Conservation (phyloP, 2,797 vertebrate genomes). For the Phoeniculus purpureus region DNA sequence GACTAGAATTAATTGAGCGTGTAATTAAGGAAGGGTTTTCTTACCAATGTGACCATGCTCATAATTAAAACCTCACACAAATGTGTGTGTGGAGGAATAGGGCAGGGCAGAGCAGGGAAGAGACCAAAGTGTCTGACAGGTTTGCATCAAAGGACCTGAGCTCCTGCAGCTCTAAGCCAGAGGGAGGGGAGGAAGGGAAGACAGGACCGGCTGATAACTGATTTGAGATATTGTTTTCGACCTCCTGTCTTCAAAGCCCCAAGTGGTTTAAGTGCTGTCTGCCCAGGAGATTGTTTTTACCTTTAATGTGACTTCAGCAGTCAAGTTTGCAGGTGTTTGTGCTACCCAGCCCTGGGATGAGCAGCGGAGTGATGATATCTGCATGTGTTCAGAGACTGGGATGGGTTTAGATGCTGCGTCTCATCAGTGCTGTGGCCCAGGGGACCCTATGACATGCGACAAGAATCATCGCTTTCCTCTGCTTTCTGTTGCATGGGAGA, state of each 20-base stretch:
- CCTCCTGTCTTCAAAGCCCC: conserved; percentile 54
- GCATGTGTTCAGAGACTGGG: neutral
- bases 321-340: neutral
- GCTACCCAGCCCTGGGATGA: neutral
- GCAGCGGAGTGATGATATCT: neutral
- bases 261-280: conserved; percentile 19
- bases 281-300: neutral
- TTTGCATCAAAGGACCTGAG: conserved; percentile 58
- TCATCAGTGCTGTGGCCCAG: neutral
- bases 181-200: conserved; percentile 36
- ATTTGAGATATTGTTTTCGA: conserved; percentile 39
- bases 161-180: conserved; percentile 31
- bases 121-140: conserved; percentile 58
- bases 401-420: neutral
- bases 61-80: conserved; percentile 69
- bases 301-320: conserved; percentile 20
- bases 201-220: conserved; percentile 22
- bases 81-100: conserved; percentile 35
- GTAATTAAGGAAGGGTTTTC: conserved; percentile 69
- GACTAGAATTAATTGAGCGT: conserved; percentile 58
- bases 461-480: neutral
- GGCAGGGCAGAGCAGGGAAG: conserved; percentile 31
- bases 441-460: rapidly evolving
- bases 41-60: conserved; percentile 56
- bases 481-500: neutral